phyloP scores from a whole-genome alignment of 2,113 vertebrate genomes.

The Ellobius talpinus region DNA sequence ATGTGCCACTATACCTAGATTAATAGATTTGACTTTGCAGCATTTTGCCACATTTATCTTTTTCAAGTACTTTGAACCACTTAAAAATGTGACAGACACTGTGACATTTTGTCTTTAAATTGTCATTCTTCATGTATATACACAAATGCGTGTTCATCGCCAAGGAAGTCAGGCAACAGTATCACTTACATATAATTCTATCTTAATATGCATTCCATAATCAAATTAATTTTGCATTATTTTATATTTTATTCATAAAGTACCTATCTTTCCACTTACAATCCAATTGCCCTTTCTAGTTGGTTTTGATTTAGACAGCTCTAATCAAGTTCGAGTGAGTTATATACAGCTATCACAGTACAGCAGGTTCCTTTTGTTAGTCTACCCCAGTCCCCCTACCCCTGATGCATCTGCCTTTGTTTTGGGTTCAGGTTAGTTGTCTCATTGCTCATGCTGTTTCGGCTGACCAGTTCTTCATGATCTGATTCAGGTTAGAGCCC shows the following conservation, averaged over 20 bases:
- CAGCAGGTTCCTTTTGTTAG: not conserved
- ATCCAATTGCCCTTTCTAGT: not conserved
- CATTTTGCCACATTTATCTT: not conserved
- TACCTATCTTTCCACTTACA: not conserved
- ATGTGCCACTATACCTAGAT: not conserved
- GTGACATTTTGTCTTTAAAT: not conserved
- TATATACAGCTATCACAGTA: not conserved
- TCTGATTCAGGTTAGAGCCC: not conserved
- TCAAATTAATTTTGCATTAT: not conserved
- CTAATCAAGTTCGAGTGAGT: not conserved
- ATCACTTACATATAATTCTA: not conserved
- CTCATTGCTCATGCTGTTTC: not conserved
- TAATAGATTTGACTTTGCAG: not conserved
- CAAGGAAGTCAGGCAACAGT: not conserved
- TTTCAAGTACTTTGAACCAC: not conserved
- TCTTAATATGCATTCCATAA: slow-evolving; percentile 3
- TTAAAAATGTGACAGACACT: not conserved
- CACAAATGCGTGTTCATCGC: not conserved
- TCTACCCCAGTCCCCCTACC: not conserved
- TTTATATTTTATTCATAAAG: slow-evolving; percentile 42
- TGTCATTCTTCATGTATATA: not conserved
- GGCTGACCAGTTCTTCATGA: not conserved
- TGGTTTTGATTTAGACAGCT: not conserved
- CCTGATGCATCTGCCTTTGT: not conserved
- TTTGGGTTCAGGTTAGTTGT: not conserved